These are phyloP conservation scores for Vireo altiloquus DNA, from an alignment of 2,113 vertebrate species.

Conservation along the genomic window DNA sequence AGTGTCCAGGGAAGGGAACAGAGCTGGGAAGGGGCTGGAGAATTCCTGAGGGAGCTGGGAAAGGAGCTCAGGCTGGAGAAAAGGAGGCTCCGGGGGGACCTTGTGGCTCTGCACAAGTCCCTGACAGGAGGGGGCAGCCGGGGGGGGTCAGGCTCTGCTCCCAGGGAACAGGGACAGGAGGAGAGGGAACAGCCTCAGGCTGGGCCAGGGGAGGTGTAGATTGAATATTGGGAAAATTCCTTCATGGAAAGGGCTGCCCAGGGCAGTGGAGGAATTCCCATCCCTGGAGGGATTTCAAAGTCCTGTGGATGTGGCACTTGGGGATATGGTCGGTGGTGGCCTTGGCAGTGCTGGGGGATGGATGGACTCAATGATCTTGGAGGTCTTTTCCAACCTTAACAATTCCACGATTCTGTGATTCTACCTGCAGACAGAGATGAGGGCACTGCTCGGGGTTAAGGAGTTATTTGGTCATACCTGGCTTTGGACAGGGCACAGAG, in stretches of 20 bases:
- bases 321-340: background rate
- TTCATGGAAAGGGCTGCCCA: rapidly evolving
- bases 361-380: background rate
- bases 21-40: background rate
- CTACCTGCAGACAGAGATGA: background rate
- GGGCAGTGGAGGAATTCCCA: background rate
- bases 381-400: background rate
- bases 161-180: background rate
- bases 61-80: background rate
- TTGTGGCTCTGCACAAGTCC: background rate
- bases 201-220: background rate
- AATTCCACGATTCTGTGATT: background rate
- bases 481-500: background rate
- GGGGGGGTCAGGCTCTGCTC: background rate
- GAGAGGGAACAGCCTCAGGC: background rate
- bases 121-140: background rate
- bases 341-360: background rate
- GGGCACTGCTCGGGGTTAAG: background rate
- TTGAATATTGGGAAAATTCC: rapidly evolving
- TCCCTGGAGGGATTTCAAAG: background rate
- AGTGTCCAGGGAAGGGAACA: rapidly evolving
- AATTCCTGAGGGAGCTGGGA: background rate
- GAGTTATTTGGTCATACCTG: background rate
- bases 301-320: background rate
- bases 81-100: background rate